Conservation (phyloP, 2,797 vertebrate genomes). For the Anas bahamensis region DNA sequence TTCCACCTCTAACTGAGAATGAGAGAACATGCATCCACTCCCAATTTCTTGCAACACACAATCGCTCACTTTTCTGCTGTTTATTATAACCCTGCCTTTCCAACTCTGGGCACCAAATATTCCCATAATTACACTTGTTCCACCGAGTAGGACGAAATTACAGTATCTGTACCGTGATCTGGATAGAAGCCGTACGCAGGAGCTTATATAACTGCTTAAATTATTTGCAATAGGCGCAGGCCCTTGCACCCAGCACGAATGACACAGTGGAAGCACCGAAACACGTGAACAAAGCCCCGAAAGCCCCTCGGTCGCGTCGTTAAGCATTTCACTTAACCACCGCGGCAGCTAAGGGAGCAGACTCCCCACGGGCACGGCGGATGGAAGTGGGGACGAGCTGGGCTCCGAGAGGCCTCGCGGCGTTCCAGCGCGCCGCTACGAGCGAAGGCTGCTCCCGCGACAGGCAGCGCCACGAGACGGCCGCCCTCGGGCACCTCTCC, state of each 20-base stretch:
- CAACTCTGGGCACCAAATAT: not conserved
- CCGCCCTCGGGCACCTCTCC: not conserved
- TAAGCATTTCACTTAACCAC: not conserved
- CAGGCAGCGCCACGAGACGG: not conserved
- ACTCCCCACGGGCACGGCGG: not conserved
- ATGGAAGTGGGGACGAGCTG: fast-evolving
- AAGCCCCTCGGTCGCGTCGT: fast-evolving
- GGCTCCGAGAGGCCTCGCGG: fast-evolving
- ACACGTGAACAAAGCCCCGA: fast-evolving
- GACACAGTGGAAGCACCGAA: not conserved
- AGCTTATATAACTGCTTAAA: constrained; percentile 17
- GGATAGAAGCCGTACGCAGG: not conserved
- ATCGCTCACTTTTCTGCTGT: not conserved
- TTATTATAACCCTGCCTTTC: not conserved
- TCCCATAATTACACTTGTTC: not conserved
- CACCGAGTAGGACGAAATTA: not conserved
- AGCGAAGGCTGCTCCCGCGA: not conserved
- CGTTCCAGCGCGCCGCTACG: fast-evolving
- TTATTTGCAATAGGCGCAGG: not conserved
- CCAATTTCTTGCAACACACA: not conserved
- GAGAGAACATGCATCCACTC: not conserved
- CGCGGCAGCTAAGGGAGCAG: fast-evolving
- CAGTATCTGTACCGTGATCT: not conserved
- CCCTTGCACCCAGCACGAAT: not conserved
- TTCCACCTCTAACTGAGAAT: not conserved